Percentiles rank a stretch among this genome's conserved stretches.
phyloP scores from a whole-genome alignment of 2,888 invertebrate genomes.

The Celastrina argiolus region DNA sequence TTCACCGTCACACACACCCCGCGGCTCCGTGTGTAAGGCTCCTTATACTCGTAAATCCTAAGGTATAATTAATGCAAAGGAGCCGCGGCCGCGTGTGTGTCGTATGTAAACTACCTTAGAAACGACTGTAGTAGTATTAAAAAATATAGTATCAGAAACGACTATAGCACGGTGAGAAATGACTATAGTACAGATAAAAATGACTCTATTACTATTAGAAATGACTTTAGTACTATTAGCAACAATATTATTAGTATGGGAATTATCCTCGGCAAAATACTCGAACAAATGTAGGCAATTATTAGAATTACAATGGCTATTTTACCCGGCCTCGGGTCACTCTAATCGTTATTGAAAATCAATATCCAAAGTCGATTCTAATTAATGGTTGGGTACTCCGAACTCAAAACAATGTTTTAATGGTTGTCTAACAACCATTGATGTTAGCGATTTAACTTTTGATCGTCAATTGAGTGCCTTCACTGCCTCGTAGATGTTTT shows the following conservation, averaged over 20 bases:
- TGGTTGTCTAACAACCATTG: background rate
- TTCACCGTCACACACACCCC: too few relatives aligned
- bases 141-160: too few relatives aligned
- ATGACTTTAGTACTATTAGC: too few relatives aligned
- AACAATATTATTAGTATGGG: background rate
- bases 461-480: background rate
- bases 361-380: background rate
- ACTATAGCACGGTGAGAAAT: too few relatives aligned
- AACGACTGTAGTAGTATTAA: too few relatives aligned
- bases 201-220: too few relatives aligned
- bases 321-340: background rate
- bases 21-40: too few relatives aligned
- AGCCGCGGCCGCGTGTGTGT: too few relatives aligned
- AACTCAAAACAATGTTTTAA: slow-evolving; percentile 2
- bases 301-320: background rate
- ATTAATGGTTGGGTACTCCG: background rate
- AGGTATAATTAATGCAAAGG: too few relatives aligned
- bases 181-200: too few relatives aligned
- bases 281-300: background rate
- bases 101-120: too few relatives aligned
- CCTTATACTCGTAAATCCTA: too few relatives aligned
- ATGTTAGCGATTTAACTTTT: slow-evolving; percentile 1
- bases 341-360: slow-evolving; percentile 3
- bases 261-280: background rate
- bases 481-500: background rate